Evolutionary conservation across 92 coral and sea anemone species (phyloP).

Genomic region (Phenganax stokvisi): DNA sequence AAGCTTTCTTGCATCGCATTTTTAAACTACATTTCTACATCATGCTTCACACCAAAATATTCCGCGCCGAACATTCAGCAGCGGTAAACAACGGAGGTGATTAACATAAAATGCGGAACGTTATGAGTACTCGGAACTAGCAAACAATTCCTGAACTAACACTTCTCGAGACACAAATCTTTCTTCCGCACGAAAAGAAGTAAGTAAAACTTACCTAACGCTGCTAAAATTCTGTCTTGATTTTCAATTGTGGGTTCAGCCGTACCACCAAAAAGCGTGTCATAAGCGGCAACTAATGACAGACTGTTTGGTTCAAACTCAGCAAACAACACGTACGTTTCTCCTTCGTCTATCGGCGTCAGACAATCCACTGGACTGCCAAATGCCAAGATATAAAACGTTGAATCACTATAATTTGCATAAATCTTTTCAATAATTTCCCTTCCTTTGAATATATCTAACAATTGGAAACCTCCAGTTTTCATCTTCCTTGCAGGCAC

Average conservation of each 20-base stretch:
- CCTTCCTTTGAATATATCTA: constrained; percentile 70
- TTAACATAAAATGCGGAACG: constrained; percentile 27
- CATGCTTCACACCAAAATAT: background rate
- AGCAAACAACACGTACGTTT: constrained; percentile 69
- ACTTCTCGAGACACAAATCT: constrained; percentile 3
- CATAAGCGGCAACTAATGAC: constrained; percentile 67
- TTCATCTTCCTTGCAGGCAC: constrained; percentile 17
- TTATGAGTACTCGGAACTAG: constrained; percentile 21
- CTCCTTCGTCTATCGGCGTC: constrained; percentile 63
- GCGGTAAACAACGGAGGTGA: background rate
- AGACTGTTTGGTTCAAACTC: constrained; percentile 53
- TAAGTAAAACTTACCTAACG: constrained; percentile 60
- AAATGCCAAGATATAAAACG: constrained; percentile 69
- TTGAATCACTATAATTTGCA: constrained; percentile 52
- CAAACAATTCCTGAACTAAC: constrained; percentile 27
- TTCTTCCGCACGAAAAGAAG: constrained; percentile 8
- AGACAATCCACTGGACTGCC: constrained; percentile 67
- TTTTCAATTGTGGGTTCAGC: constrained; percentile 64
- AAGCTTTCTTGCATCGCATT: no score
- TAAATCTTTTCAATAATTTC: constrained; percentile 65
- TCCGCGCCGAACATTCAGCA: background rate
- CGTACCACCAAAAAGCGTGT: constrained; percentile 75
- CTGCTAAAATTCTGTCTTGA: constrained; percentile 61
- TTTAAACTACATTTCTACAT: background rate
- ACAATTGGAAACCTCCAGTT: constrained; percentile 76